These are phyloP conservation scores for Metacarcinus magister DNA, from an alignment of 2,888 invertebrate genomes.

Conservation along the genomic window DNA sequence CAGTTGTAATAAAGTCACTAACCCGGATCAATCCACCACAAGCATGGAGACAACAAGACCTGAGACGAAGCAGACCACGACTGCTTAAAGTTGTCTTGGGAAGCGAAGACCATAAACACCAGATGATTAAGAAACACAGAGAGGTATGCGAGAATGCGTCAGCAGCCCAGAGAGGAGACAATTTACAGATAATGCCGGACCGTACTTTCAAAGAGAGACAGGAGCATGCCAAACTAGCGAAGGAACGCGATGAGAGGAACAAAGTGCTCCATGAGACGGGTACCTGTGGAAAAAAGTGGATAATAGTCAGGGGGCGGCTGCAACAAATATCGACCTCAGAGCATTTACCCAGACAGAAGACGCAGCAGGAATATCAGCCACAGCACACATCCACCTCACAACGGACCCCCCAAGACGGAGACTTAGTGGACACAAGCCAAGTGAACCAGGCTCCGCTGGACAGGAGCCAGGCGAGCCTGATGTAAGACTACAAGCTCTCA, in stretches of 20 bases:
- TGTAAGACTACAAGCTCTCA: neutral
- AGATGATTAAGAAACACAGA: neutral
- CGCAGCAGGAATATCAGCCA: neutral
- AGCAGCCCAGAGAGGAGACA: neutral
- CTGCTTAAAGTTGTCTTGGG: slow-evolving; percentile 41
- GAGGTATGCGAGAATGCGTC: neutral
- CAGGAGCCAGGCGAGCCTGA: neutral
- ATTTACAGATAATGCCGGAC: slow-evolving; percentile 33
- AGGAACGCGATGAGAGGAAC: slow-evolving; percentile 43
- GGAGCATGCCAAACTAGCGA: neutral
- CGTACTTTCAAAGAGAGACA: slow-evolving; percentile 54
- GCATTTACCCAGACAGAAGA: neutral
- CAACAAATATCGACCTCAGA: neutral
- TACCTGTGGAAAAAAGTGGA: slow-evolving; percentile 40
- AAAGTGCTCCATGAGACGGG: neutral
- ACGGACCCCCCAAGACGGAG: neutral
- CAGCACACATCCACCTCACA: neutral
- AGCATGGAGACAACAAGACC: neutral
- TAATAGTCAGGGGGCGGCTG: slow-evolving; percentile 38
- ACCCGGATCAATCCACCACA: slow-evolving; percentile 11
- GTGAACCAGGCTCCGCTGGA: neutral
- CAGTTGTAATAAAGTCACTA: neutral
- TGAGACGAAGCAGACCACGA: neutral
- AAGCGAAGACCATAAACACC: neutral
- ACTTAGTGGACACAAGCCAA: neutral